phyloP scores from a whole-genome alignment of 1,140 invertebrate genomes.

The Episyrphus balteatus region DNA sequence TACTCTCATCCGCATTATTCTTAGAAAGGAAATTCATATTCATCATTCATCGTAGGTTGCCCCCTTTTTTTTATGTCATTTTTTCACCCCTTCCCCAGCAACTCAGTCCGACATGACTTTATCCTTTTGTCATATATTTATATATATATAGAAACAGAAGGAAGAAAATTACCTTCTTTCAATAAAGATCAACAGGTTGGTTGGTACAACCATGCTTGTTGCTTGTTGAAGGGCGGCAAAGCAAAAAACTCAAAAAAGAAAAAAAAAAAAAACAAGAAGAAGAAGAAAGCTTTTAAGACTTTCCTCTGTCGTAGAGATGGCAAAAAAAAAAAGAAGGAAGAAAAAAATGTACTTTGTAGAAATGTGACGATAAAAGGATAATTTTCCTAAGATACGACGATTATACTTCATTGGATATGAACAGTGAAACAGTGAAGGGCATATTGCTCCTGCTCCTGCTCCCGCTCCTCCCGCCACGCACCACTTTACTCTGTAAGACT shows the following conservation, averaged over 20 bases:
- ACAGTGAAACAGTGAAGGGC: neutral
- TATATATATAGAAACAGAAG: no score
- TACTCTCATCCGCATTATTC: no score
- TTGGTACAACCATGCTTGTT: neutral
- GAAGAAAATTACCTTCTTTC: neutral
- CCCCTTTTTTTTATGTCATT: no score
- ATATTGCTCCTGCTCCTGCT: no score
- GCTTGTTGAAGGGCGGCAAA: neutral
- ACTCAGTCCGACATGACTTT: no score
- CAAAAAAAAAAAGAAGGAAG: neutral
- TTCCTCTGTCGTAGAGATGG: neutral
- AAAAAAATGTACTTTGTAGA: neutral
- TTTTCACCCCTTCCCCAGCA: no score
- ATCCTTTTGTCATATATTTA: no score
- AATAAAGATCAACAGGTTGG: neutral
- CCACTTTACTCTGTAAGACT: no score
- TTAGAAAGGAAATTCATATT: no score
- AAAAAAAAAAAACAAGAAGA: neutral
- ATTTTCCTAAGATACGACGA: neutral
- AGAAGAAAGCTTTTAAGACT: neutral
- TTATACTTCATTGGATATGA: neutral
- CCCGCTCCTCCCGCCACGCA: no score
- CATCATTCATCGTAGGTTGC: no score
- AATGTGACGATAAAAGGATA: neutral
- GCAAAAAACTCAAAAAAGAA: neutral